These are phyloP conservation scores for Chelon labrosus DNA, from an alignment of 2,797 vertebrate genomes.

Conservation along the genomic window DNA sequence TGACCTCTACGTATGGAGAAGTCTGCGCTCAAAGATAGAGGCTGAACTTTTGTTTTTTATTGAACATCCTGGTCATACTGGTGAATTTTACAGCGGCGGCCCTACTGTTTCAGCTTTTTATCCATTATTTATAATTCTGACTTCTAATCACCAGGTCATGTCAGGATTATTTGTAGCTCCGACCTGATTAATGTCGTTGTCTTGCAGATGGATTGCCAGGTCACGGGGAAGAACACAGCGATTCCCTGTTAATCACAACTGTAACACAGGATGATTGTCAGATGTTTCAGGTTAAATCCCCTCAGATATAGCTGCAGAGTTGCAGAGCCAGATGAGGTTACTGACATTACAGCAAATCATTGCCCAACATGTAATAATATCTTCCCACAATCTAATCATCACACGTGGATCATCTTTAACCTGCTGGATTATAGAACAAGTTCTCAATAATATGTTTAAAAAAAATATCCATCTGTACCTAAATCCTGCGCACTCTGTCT, in stretches of 20 bases:
- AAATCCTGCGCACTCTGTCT: conserved; percentile 8
- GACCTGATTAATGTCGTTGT: conserved; percentile 4
- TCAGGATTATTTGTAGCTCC: conserved; percentile 5
- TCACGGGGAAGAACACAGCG: not conserved
- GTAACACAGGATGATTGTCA: not conserved
- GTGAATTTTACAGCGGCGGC: not conserved
- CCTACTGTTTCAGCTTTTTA: not conserved
- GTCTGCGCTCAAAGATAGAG: conserved; percentile 10
- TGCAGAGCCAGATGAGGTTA: not conserved
- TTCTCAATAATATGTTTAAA: not conserved
- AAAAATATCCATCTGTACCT: conserved; percentile 1
- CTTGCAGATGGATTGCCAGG: conserved; percentile 6
- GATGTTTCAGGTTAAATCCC: conserved; percentile 16
- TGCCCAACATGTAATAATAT: not conserved
- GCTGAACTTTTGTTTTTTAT: not conserved
- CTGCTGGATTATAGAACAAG: conserved; percentile 14
- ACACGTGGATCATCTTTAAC: not conserved
- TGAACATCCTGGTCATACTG: not conserved
- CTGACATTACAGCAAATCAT: not conserved
- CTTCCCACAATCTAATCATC: conserved; percentile 6
- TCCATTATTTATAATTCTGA: not conserved
- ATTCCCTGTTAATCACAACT: conserved; percentile 14
- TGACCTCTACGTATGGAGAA: conserved; percentile 5
- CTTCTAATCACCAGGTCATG: not conserved
- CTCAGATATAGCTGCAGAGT: not conserved